Base-by-base conservation (phyloP, 2,888 invertebrate genomes). In the Andrena hattorfiana region DNA sequence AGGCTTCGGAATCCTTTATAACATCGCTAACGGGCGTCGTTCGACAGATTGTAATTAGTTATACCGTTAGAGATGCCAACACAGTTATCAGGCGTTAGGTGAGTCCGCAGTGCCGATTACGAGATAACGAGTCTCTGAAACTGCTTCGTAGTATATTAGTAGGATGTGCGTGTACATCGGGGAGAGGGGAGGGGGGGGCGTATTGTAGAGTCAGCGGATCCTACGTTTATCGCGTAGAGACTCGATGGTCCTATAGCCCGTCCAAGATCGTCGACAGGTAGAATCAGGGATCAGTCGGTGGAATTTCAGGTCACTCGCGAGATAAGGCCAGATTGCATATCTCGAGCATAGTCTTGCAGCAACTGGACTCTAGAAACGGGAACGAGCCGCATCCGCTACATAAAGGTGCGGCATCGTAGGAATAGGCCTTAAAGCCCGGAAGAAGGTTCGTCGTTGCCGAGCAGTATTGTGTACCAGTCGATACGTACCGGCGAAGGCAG, bases 361-460 rank as follows among this genome's bases (percentile, higher is more conserved):
- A 89, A 90, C 90, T 89, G 88, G 90, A 90, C 90, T 90, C 88
- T 87, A 86, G 90, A 89, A 91, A 92, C 91, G 91, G 91, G 91
- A 91, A 92, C 91, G 90, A 87, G 90, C 87, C 88, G 89, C 90
- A 92, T 92, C 91, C 92, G 91, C 92, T 89, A 86, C 74, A 73
- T 76, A 81, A 83, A 90, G 87, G 89, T 86, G 89, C 87, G 87
- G 89, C 90, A 83, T 23, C 51, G 51, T 81, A 79, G 70, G 76
- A 86, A 83, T 79, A 70, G 72, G 85, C 84, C 87, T 85, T 83
- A 84, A 84, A 87, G 89, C 87, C 89, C 89, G 89, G 89, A 89
- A 89, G 89, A 88, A 85, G 87, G 87, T 87, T 85, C 84, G 85
- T 54, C 89, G 85, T 71, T 80, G 72, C 73, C 48, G 63, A 74